Conservation (phyloP, 2,888 invertebrate genomes). For the Andrena flavipes region DNA sequence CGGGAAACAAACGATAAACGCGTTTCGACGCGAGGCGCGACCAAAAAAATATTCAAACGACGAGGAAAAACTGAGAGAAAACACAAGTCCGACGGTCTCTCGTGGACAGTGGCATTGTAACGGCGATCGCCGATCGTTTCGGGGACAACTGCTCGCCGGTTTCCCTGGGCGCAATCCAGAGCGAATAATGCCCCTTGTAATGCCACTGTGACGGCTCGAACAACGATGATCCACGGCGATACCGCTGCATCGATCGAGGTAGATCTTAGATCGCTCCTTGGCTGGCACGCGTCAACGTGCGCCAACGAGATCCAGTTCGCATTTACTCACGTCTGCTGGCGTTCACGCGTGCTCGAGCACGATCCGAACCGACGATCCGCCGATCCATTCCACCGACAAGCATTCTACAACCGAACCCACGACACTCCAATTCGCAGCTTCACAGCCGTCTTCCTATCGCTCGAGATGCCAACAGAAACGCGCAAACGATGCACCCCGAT, state of each 20-base stretch:
- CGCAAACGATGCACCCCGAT: background rate
- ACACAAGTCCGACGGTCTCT: conserved; percentile 41
- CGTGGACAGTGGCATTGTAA: conserved; percentile 59
- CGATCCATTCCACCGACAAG: background rate
- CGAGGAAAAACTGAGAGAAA: background rate
- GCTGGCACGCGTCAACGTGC: conserved; percentile 59
- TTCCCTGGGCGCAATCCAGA: conserved; percentile 46
- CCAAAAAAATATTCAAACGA: conserved; percentile 27
- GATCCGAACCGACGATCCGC: conserved; percentile 40
- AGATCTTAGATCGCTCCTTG: conserved; percentile 58
- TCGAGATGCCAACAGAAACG: background rate
- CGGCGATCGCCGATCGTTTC: conserved; percentile 51
- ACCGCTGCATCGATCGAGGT: conserved; percentile 52
- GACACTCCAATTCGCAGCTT: background rate
- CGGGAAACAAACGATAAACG: conserved; percentile 49
- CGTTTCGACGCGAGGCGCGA: conserved; percentile 39
- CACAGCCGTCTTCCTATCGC: conserved; percentile 24
- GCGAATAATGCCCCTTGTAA: conserved; percentile 46
- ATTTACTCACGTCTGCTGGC: conserved; percentile 59
- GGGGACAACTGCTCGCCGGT: conserved; percentile 32
- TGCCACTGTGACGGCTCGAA: conserved; percentile 57
- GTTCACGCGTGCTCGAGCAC: conserved; percentile 63
- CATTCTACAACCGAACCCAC: background rate
- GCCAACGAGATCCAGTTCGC: conserved; percentile 57
- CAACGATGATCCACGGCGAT: conserved; percentile 62